Evolutionary conservation across 2,797 vertebrate genomes (phyloP), one percentile per base, ranked within the genome.

Genomic region (Crypturellus tataupa): DNA sequence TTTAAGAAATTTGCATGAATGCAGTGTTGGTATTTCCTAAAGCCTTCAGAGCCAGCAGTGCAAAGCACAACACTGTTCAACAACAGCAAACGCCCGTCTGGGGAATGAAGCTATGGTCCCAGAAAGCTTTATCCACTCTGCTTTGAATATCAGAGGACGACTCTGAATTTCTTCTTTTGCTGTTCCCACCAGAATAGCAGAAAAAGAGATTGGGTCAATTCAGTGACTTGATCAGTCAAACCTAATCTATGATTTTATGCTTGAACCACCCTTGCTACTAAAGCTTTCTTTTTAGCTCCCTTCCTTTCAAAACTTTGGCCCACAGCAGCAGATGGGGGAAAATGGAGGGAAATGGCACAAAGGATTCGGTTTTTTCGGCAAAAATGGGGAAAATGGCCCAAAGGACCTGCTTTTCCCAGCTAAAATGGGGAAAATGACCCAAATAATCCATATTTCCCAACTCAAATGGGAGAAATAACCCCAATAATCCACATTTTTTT

Each of bases 21-120:
- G n/a, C 0, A 0, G 12, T 2, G 6, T 4, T 40, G 20, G 21
- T 16, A 18, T 33, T 89, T 53, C 71, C 23, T 15, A 77, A 67
- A 80, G n/a, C 12, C 4, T 25, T 6, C 2, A 0, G 0, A 49
- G 19, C 12, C 24, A 62, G 11, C 27, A 35, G 15, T 0, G 1
- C 1, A 0, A 37, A 4, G 12, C 17, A 44, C 10, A 80, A 5
- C 11, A 1, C 4, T 12, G 0, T 33, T 39, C 25, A 56, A 20
- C 12, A 39, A 2, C 8, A 55, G 42, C 7, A 77, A 23, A 21
- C 9, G 27, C 6, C 24, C 2, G 5, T 20, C 13, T 0, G 0
- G 23, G 44, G n/a, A 29, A 64, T 17, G 14, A 49, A 85, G 11
- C 1, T 0, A 6, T 1, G 1, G 6, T 12, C 12, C 16, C 12